Base-by-base conservation (phyloP, 2,797 vertebrate genomes). In the Hylomyscus alleni region DNA sequence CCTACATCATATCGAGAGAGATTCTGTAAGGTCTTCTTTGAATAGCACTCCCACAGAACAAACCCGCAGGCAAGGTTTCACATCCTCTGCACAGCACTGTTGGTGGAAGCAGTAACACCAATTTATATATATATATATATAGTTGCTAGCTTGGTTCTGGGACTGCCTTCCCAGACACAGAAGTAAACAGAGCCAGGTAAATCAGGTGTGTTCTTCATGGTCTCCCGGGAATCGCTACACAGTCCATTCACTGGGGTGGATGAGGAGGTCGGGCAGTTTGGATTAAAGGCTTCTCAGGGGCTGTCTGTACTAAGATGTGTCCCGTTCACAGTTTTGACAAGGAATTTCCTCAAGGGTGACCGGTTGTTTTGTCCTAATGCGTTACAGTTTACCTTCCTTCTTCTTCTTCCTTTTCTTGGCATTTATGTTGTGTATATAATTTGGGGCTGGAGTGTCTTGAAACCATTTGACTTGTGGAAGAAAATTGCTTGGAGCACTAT, bases 401-500 rank as follows among this genome's bases (percentile, higher is more conserved):
- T 81, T 17, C 80, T 31, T 62, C 26, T 47, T 20, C 67, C 31
- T 47, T 47, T 54, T 93, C 89, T 76, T 98, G 97, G 96, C 98
- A 95, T 97, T 97, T 97, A 65, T 91, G 97, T 97, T 97, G 89
- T 96, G 95, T 96, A 84, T 98, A 97, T 97, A 98, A 98, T 98
- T 98, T 97, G 96, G 97, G 98, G 98, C 98, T 98, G 98, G 98
- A 98, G 98, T 98, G 98, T 99, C 99, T 99, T 98, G 99, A 99
- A 99, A 98, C 98, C 98, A 98, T 99, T 99, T 99, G 98, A 98
- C 97, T 98, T 95, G 98, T 97, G 98, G 98, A 98, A 98, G 98
- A 98, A 98, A 98, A 98, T 98, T 99, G 98, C 98, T 98, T 98
- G 98, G 98, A 99, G 99, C 98, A 98, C 98, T 98, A 97, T 97